These are phyloP conservation scores for Chrysolina americana DNA, from an alignment of 2,888 invertebrate genomes.

Conservation along the genomic window DNA sequence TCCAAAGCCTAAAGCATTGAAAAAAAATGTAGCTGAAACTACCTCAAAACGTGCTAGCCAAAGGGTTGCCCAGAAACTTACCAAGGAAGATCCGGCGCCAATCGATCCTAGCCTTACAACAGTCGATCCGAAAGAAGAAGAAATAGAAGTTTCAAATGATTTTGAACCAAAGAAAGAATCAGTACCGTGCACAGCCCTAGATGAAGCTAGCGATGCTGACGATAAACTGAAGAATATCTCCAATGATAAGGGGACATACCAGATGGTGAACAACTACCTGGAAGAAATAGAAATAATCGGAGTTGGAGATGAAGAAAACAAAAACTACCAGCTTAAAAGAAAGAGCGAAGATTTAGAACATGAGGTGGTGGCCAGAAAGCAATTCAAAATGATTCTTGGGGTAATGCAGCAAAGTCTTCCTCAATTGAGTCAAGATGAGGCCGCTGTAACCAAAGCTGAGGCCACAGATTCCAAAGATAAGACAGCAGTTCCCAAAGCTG, in stretches of 20 bases:
- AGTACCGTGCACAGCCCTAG: not conserved
- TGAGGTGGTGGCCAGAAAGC: not conserved
- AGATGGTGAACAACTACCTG: slow-evolving; percentile 25
- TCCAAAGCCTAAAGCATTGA: not conserved
- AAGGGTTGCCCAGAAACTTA: not conserved
- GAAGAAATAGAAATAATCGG: slow-evolving; percentile 20
- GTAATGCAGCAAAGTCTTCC: too few species aligned
- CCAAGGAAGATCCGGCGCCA: not conserved
- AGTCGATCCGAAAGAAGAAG: not conserved
- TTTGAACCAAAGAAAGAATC: slow-evolving; percentile 3
- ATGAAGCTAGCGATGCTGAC: not conserved
- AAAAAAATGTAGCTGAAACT: not conserved
- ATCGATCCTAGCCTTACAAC: too few species aligned
- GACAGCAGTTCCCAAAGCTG: too few species aligned
- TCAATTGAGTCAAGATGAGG: too few species aligned
- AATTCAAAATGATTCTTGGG: not conserved
- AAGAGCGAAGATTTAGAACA: slow-evolving; percentile 9
- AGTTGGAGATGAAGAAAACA: not conserved
- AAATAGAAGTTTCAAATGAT: not conserved
- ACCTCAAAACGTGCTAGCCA: not conserved
- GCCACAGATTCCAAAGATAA: too few species aligned
- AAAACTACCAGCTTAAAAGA: not conserved
- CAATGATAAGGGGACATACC: not conserved
- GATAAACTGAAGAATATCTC: not conserved
- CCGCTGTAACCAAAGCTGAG: too few species aligned